Conservation (phyloP, 2,797 vertebrate species). For the Muraenolepis orangiensis region DNA sequence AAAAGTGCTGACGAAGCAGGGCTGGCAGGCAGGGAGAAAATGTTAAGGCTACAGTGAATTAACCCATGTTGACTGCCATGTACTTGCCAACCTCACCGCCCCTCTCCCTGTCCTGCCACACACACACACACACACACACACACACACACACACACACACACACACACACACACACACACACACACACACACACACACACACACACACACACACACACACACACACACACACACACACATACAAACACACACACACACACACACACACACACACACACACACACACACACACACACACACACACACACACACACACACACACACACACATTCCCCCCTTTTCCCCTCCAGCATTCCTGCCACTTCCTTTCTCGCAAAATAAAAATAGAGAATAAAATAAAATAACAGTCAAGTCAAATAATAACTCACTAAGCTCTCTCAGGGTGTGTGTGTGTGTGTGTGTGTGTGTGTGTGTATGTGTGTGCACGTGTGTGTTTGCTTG, state of each 20-base stretch:
- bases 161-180: too few relatives aligned
- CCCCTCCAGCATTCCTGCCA: neutral
- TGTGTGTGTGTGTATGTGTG: too few relatives aligned
- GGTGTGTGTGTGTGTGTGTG: too few relatives aligned
- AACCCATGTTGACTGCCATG: slow-evolving; percentile 53
- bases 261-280: neutral
- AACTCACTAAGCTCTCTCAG: neutral
- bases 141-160: too few relatives aligned
- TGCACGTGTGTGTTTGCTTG: too few relatives aligned
- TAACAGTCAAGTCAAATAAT: neutral
- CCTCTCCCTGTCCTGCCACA: neutral
- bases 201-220: too few relatives aligned
- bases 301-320: neutral
- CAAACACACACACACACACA: too few relatives aligned
- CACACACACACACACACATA: neutral
- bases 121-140: slow-evolving; percentile 3
- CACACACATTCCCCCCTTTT: neutral
- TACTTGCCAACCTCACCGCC: neutral
- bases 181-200: too few relatives aligned
- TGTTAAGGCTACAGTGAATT: slow-evolving; percentile 55
- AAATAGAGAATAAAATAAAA: neutral
- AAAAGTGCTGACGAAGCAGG: slow-evolving; percentile 74
- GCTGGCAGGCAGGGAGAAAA: slow-evolving; percentile 55
- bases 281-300: neutral
- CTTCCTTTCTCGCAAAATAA: neutral